Conservation (phyloP, 2,888 invertebrate genomes). For the Watsonalla binaria region DNA sequence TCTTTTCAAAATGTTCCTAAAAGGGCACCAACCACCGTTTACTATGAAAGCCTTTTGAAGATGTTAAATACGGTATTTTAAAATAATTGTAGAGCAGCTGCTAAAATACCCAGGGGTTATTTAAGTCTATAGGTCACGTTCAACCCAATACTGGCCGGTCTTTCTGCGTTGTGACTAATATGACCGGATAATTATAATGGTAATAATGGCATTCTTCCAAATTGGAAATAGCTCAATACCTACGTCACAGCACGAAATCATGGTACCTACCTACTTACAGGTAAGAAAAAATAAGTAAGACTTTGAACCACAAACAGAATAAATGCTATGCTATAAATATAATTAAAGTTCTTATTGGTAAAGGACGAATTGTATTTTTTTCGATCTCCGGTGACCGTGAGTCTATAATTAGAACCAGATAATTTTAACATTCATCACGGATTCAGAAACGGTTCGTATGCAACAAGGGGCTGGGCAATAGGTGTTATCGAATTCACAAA, state of each 20-base stretch:
- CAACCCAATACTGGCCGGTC: background rate
- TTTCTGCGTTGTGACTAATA: background rate
- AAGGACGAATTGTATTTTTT: no score
- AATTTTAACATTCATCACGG: background rate
- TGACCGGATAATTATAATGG: background rate
- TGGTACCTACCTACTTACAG: no score
- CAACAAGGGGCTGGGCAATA: background rate
- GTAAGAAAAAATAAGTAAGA: no score
- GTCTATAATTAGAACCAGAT: background rate
- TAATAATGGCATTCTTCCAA: background rate
- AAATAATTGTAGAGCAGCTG: no score
- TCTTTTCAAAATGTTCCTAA: no score
- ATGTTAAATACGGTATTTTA: no score
- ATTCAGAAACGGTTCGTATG: background rate
- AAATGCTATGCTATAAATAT: no score
- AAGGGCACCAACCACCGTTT: no score
- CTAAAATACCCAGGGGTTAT: background rate
- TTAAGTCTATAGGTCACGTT: background rate
- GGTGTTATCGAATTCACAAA: background rate
- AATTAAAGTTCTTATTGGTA: no score
- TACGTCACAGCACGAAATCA: background rate
- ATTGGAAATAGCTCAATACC: background rate
- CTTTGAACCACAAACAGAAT: no score
- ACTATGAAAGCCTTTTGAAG: no score
- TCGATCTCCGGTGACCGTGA: background rate